Percentiles rank a stretch among this genome's conserved stretches.
Evolutionary conservation across 2,888 invertebrate genomes (phyloP).

Genomic region (Dynastes grantii): DNA sequence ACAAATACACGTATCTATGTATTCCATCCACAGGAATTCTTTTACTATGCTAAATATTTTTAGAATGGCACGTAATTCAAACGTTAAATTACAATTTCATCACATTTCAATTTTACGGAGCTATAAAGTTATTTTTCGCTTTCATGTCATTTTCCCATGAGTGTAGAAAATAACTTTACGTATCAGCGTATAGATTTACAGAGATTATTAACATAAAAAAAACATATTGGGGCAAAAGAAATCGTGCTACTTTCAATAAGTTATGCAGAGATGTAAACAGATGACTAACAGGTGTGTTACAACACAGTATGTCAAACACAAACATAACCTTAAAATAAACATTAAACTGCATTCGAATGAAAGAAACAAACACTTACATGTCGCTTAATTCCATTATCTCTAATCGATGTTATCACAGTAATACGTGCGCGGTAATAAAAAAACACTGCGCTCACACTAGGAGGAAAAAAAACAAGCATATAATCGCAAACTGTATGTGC

Average conservation of each 20-base stretch:
- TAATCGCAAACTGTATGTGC: neutral
- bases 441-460: neutral
- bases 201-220: too few relatives aligned
- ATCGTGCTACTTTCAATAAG: conserved; percentile 26
- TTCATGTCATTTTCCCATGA: too few relatives aligned
- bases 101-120: neutral
- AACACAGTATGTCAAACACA: conserved; percentile 26
- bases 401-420: conserved; percentile 8
- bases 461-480: neutral
- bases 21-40: neutral
- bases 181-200: too few relatives aligned
- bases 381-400: conserved; percentile 29
- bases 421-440: neutral
- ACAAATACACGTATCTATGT: neutral
- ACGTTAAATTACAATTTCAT: neutral
- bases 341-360: neutral
- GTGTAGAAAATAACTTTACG: too few relatives aligned
- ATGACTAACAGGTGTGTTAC: conserved; percentile 36
- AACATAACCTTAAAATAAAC: conserved; percentile 27
- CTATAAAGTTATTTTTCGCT: neutral
- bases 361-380: conserved; percentile 29
- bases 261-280: conserved; percentile 15
- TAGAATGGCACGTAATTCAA: neutral
- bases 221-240: neutral
- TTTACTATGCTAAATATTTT: conserved; percentile 4